These are phyloP conservation scores for Nothocercus nigrocapillus DNA, from an alignment of 2,113 vertebrate genomes.

Conservation along the genomic window DNA sequence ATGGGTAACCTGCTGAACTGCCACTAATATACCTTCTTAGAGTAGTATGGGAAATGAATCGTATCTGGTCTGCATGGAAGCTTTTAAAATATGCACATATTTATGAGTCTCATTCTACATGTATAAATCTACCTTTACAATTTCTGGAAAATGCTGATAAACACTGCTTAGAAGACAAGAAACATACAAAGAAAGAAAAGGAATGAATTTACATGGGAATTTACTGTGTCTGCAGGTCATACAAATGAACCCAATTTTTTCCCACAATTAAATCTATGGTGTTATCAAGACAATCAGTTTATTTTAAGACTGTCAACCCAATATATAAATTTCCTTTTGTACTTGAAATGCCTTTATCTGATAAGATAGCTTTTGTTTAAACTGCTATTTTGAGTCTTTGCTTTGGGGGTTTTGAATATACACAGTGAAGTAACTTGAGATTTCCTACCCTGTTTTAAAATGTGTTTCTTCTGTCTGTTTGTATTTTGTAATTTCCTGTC, in stretches of 20 bases:
- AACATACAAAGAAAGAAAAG: slow-evolving; percentile 56
- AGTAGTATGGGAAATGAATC: slow-evolving; percentile 42
- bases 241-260: slow-evolving; percentile 35
- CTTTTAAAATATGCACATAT: slow-evolving; percentile 63
- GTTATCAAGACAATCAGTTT: slow-evolving; percentile 79
- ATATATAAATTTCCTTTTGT: slow-evolving; percentile 85
- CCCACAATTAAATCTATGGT: slow-evolving; percentile 75
- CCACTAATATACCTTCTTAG: background rate
- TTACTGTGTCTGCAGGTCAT: slow-evolving; percentile 61
- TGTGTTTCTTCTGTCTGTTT: slow-evolving; percentile 83
- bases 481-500: slow-evolving; percentile 86
- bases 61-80: background rate
- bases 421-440: slow-evolving; percentile 78
- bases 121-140: slow-evolving; percentile 36
- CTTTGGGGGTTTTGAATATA: slow-evolving; percentile 78
- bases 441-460: slow-evolving; percentile 79
- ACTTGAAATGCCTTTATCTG: slow-evolving; percentile 80
- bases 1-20: background rate
- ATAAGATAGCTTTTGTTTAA: slow-evolving; percentile 85
- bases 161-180: slow-evolving; percentile 42
- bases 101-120: slow-evolving; percentile 44
- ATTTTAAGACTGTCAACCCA: slow-evolving; percentile 79
- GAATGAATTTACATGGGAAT: slow-evolving; percentile 61
- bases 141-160: slow-evolving; percentile 64
- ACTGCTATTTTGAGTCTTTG: slow-evolving; percentile 82